Conservation (phyloP, 2,888 invertebrate species). For the Epirrhoe tristata region DNA sequence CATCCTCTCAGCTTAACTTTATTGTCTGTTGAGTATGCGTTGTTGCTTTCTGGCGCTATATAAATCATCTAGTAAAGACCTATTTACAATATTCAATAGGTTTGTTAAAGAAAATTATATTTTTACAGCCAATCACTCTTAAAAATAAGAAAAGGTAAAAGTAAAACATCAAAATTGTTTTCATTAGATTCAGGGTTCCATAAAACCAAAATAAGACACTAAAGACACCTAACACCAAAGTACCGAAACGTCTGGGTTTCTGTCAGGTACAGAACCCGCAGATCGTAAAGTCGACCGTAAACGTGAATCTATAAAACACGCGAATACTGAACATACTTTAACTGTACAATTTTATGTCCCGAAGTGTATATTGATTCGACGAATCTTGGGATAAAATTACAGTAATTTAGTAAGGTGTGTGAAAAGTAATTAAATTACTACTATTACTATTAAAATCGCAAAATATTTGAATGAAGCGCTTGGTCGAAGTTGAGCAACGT, state of each 20-base stretch:
- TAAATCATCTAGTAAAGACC: too few species aligned
- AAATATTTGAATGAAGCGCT: too few species aligned
- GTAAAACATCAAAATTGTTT: not conserved
- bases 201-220: not conserved
- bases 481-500: too few species aligned
- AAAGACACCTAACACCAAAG: not conserved
- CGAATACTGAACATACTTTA: conserved; percentile 25
- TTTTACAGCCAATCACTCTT: not conserved
- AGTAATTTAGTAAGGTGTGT: too few species aligned
- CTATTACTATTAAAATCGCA: too few species aligned
- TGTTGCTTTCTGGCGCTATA: too few species aligned
- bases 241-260: not conserved
- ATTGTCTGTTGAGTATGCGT: too few species aligned
- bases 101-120: not conserved
- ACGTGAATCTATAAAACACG: conserved; percentile 37
- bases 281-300: conserved; percentile 32
- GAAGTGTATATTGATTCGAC: conserved; percentile 16
- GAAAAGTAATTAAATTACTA: too few species aligned
- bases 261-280: conserved; percentile 10
- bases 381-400: not conserved
- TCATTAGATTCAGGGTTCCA: not conserved
- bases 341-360: conserved; percentile 31
- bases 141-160: not conserved
- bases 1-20: too few species aligned
- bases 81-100: too few species aligned